Percentiles rank a stretch among this genome's conserved stretches.
phyloP scores from a whole-genome alignment of 2,888 invertebrate species.

The Rotaria sp. region DNA sequence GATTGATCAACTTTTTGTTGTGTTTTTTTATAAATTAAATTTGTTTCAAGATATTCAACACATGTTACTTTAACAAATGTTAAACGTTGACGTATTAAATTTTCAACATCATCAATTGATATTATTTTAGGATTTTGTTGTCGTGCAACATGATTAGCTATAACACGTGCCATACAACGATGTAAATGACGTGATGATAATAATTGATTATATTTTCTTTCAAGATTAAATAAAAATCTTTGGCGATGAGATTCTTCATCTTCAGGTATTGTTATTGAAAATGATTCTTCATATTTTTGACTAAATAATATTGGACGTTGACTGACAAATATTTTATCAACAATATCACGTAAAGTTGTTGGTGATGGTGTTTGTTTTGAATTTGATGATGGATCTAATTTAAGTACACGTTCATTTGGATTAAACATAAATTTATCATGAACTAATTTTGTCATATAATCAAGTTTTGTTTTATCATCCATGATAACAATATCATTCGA shows the following conservation, averaged over 20 bases:
- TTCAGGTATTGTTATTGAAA: constrained; percentile 37
- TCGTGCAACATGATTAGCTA: constrained; percentile 38
- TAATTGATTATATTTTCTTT: constrained; percentile 40
- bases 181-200: constrained; percentile 38
- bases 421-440: constrained; percentile 40
- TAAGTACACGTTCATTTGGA: constrained; percentile 37
- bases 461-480: constrained; percentile 36
- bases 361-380: neutral
- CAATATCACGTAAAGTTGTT: constrained; percentile 28
- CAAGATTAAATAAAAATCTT: constrained; percentile 32
- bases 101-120: constrained; percentile 39
- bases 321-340: constrained; percentile 39
- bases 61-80: constrained; percentile 39
- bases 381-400: constrained; percentile 28
- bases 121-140: constrained; percentile 35
- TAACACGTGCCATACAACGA: constrained; percentile 39
- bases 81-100: constrained; percentile 35
- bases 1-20: constrained; percentile 39
- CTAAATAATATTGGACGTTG: constrained; percentile 38
- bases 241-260: constrained; percentile 40
- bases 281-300: constrained; percentile 40
- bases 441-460: constrained; percentile 35
- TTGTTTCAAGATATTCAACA: constrained; percentile 39
- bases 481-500: constrained; percentile 36
- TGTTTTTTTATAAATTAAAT: constrained; percentile 33